A percentile compares a stretch with the other conserved stretches of the same genome.
Conservation (phyloP, 2,113 vertebrate species). For the Synchiropus splendidus region DNA sequence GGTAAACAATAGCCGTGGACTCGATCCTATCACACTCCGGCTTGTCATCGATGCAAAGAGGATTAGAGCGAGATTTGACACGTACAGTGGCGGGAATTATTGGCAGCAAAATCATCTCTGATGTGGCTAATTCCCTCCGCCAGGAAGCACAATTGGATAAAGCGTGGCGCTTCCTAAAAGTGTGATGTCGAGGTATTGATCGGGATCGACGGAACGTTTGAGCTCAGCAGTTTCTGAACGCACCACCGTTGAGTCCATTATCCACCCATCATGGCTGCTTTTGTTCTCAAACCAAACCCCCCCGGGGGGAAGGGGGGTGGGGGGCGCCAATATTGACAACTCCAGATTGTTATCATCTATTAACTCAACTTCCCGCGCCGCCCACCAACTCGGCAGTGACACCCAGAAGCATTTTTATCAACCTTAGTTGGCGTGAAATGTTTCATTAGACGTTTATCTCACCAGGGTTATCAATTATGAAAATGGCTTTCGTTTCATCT, state of each 20-base stretch:
- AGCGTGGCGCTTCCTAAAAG: constrained; percentile 5
- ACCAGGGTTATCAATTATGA: constrained; percentile 1
- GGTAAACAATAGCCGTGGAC: constrained; percentile 16
- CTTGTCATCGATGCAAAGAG: constrained; percentile 27
- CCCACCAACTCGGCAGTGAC: constrained; percentile 6
- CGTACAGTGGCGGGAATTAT: constrained; percentile 22
- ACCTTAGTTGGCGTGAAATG: neutral
- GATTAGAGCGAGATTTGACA: constrained; percentile 45
- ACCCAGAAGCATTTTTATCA: constrained; percentile 1
- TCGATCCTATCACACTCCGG: constrained; percentile 34
- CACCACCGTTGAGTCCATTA: constrained; percentile 11
- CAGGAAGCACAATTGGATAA: constrained; percentile 9
- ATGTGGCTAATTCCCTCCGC: constrained; percentile 34
- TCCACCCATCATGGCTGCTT: constrained; percentile 1
- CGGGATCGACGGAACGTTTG: neutral
- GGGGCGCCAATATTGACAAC: constrained; percentile 1
- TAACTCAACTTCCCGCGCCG: neutral
- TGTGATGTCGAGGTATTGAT: constrained; percentile 18
- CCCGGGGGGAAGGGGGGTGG: neutral
- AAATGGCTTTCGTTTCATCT: constrained; percentile 6
- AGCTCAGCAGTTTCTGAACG: constrained; percentile 6
- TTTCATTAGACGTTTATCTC: constrained; percentile 4
- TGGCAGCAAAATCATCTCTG: constrained; percentile 36
- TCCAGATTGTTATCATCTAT: constrained; percentile 1
- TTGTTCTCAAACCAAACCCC: neutral